Evolutionary conservation across 2,113 vertebrate species (phyloP).

Genomic region (Lasiurus cinereus): DNA sequence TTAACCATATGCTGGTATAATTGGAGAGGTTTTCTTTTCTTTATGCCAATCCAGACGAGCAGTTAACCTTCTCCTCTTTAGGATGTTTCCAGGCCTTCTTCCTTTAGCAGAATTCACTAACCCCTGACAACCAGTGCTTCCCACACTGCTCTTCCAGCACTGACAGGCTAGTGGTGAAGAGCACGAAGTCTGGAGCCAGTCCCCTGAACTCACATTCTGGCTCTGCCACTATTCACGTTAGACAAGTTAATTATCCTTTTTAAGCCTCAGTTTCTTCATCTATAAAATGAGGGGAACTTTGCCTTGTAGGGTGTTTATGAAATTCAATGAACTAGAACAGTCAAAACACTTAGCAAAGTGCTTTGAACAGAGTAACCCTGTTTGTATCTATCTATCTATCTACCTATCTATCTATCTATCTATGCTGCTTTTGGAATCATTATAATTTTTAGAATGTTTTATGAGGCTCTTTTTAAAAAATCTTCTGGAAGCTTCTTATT

Average conservation of each 20-base stretch:
- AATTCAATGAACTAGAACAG: background rate
- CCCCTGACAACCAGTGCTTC: background rate
- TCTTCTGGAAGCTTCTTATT: background rate
- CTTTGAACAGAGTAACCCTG: background rate
- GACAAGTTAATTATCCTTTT: background rate
- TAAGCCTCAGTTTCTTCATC: background rate
- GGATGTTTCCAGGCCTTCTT: background rate
- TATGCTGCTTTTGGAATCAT: background rate
- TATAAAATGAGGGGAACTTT: background rate
- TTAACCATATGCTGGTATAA: background rate
- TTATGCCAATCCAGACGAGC: background rate
- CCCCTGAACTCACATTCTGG: background rate
- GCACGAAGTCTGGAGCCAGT: background rate
- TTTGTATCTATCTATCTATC: background rate
- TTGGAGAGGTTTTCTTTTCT: background rate
- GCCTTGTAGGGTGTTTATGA: background rate
- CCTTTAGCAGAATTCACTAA: background rate
- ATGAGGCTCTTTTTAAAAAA: background rate
- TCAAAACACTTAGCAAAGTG: background rate
- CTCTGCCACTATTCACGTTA: background rate
- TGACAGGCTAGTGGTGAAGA: background rate
- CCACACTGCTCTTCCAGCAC: background rate
- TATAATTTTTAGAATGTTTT: background rate
- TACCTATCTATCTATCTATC: fast-evolving
- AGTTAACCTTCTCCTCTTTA: background rate